These are phyloP conservation scores for Ophion ventricosus DNA, from an alignment of 2,888 invertebrate species.

Conservation along the genomic window DNA sequence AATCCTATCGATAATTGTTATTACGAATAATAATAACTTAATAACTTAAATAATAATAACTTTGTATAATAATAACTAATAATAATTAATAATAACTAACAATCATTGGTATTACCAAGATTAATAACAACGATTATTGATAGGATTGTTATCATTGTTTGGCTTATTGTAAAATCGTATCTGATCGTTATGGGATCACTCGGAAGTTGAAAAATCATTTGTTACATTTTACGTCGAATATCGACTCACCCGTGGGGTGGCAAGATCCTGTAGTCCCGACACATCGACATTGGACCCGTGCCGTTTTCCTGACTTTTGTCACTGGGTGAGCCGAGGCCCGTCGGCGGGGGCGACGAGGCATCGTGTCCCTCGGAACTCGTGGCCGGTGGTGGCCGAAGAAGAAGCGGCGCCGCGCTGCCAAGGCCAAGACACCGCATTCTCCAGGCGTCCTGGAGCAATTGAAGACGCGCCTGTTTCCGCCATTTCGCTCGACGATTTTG, in stretches of 20 bases:
- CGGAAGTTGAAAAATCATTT: neutral
- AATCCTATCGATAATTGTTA: too few species aligned
- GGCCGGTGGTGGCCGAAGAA: conserved; percentile 79
- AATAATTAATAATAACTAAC: too few species aligned
- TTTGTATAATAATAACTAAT: too few species aligned
- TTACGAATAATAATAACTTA: too few species aligned
- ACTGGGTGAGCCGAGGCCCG: conserved; percentile 66
- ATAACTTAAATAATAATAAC: too few species aligned
- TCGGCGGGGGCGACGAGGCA: conserved; percentile 71
- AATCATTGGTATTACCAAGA: too few species aligned
- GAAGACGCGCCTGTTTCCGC: conserved; percentile 94
- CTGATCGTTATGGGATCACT: too few species aligned
- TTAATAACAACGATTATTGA: too few species aligned
- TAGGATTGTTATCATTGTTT: too few species aligned
- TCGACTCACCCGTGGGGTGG: conserved; percentile 77
- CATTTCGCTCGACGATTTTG: conserved; percentile 96
- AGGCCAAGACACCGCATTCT: conserved; percentile 93
- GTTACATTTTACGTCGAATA: neutral
- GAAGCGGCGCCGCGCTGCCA: conserved; percentile 80
- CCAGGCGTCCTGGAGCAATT: conserved; percentile 95
- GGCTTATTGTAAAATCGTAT: too few species aligned
- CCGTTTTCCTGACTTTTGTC: conserved; percentile 67
- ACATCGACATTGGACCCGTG: conserved; percentile 71
- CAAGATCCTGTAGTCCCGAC: conserved; percentile 79
- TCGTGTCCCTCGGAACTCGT: conserved; percentile 75